phyloP scores from a whole-genome alignment of 2,888 invertebrate species.

The Oxystoma pomonae region DNA sequence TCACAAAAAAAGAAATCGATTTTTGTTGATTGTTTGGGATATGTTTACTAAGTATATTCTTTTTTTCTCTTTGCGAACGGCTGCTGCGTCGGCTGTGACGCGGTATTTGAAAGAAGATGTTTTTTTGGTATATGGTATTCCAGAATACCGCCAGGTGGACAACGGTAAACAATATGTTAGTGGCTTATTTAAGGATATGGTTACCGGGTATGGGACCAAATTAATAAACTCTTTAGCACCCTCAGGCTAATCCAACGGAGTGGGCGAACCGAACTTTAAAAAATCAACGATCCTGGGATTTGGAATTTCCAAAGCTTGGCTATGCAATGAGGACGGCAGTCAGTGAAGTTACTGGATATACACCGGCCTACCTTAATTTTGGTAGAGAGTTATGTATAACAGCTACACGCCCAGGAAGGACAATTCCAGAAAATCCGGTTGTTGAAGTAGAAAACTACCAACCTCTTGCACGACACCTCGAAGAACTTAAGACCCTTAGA shows the following conservation, averaged over 20 bases:
- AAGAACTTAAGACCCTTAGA: no score
- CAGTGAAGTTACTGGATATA: conserved; percentile 8
- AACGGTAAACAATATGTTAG: conserved; percentile 21
- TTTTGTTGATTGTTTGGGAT: conserved; percentile 18
- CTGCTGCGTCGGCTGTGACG: no score
- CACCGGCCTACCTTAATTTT: conserved; percentile 15
- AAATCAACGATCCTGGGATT: no score
- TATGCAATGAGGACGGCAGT: conserved; percentile 9
- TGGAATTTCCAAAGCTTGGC: no score
- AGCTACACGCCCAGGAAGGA: no score
- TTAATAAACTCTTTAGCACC: no score
- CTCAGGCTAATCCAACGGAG: conserved; percentile 25
- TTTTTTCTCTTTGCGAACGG: no score
- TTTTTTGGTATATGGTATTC: conserved; percentile 23
- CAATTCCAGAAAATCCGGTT: no score
- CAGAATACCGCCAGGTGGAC: conserved; percentile 13
- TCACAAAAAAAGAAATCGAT: conserved; percentile 14
- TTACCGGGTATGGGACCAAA: conserved; percentile 6
- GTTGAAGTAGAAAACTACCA: no score
- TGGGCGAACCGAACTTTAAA: conserved; percentile 20
- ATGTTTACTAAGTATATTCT: conserved; percentile 15
- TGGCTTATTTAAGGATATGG: conserved; percentile 7
- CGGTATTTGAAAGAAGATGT: conserved; percentile 19
- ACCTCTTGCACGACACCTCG: no score
- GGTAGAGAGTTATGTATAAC: no score